A percentile compares a stretch with the other conserved stretches of the same genome.
These are phyloP conservation scores for Acanthochromis polyacanthus DNA, from an alignment of 2,113 vertebrate genomes.

Conservation along the genomic window DNA sequence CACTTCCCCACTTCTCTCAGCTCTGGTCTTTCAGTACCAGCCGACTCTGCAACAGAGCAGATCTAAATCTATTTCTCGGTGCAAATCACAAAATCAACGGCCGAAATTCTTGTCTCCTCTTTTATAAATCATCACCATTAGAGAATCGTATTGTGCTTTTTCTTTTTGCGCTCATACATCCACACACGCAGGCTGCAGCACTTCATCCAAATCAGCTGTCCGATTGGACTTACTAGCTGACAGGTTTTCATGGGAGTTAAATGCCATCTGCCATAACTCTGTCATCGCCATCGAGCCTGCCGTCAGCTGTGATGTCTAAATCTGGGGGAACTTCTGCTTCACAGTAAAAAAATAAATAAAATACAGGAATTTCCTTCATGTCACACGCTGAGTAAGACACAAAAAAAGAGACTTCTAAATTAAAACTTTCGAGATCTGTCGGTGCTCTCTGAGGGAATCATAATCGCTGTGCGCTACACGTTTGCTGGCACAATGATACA, in stretches of 20 bases:
- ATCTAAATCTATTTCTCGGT: neutral
- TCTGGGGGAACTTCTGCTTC: slow-evolving; percentile 45
- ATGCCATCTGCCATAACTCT: slow-evolving; percentile 59
- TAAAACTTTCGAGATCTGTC: slow-evolving; percentile 8
- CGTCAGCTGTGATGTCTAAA: slow-evolving; percentile 68
- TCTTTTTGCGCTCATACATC: slow-evolving; percentile 5
- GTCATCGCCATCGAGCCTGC: slow-evolving; percentile 46
- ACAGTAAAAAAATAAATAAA: slow-evolving; percentile 3
- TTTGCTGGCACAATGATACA: slow-evolving; percentile 53
- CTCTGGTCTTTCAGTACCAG: neutral
- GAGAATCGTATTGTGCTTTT: slow-evolving; percentile 26
- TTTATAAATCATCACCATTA: slow-evolving; percentile 3
- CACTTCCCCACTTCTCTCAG: neutral
- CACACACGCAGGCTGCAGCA: slow-evolving; percentile 19
- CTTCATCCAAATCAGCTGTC: slow-evolving; percentile 58
- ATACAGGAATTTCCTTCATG: slow-evolving; percentile 37
- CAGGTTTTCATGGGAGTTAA: slow-evolving; percentile 57
- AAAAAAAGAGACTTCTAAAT: neutral
- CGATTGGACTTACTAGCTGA: slow-evolving; percentile 46
- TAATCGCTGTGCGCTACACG: slow-evolving; percentile 1
- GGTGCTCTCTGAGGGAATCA: slow-evolving; percentile 22
- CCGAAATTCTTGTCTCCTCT: neutral
- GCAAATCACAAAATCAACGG: neutral
- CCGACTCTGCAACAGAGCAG: slow-evolving; percentile 15
- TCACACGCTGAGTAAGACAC: neutral